Conservation (phyloP, 2,113 vertebrate species). For the Hypocryptadius cinnamomeus region DNA sequence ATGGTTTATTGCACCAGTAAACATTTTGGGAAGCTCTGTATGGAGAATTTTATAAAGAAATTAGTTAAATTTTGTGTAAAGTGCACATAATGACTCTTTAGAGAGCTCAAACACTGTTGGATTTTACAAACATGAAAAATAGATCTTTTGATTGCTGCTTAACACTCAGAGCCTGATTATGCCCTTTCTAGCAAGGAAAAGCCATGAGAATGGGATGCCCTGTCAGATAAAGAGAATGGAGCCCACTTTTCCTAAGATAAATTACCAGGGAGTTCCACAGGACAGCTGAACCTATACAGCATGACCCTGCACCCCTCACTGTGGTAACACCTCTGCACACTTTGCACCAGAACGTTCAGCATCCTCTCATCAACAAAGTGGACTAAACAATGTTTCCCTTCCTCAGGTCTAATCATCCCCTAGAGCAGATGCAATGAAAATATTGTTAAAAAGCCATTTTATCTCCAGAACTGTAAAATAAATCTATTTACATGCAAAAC, state of each 20-base stretch:
- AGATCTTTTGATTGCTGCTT: neutral
- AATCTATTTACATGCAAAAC: neutral
- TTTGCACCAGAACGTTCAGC: neutral
- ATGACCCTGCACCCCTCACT: neutral
- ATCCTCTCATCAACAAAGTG: neutral
- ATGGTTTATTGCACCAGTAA: slow-evolving; percentile 41
- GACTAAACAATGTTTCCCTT: neutral
- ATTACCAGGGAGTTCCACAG: neutral
- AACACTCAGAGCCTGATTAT: neutral
- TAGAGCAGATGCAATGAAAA: neutral
- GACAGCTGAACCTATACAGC: neutral
- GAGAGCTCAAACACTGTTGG: neutral
- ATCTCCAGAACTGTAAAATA: neutral
- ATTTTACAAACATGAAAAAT: slow-evolving; percentile 49
- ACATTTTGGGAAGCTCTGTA: slow-evolving; percentile 7
- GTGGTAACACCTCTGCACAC: neutral
- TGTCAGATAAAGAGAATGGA: neutral
- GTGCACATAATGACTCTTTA: neutral
- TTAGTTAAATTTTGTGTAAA: slow-evolving; percentile 50
- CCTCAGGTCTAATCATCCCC: neutral
- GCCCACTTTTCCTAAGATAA: neutral
- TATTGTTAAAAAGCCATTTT: neutral
- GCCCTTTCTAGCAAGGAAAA: neutral
- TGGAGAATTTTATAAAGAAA: slow-evolving; percentile 45
- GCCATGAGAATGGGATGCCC: neutral